Percentiles rank a stretch among this genome's conserved stretches.
Evolutionary conservation across 2,888 invertebrate species (phyloP).

Genomic region (Caenorhabditis doughertyi): DNA sequence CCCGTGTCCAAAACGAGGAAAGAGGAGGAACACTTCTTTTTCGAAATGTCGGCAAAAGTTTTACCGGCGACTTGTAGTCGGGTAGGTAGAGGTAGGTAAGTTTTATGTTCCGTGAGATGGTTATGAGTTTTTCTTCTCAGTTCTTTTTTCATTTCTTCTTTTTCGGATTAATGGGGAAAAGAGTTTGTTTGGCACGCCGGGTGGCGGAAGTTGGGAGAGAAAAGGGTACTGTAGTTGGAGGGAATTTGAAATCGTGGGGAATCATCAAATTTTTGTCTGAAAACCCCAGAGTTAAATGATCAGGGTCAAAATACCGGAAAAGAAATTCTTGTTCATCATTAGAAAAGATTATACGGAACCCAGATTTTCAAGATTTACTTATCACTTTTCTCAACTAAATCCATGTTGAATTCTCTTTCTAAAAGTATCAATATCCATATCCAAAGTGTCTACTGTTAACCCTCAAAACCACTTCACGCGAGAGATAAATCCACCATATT

Average conservation of each 20-base stretch:
- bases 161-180: not conserved
- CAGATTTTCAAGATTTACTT: too few relatives aligned
- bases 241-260: not conserved
- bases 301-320: too few relatives aligned
- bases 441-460: not conserved
- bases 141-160: too few relatives aligned
- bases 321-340: too few relatives aligned
- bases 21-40: too few relatives aligned
- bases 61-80: conserved; percentile 28
- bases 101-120: conserved; percentile 58
- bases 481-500: conserved; percentile 35
- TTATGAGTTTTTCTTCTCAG: conserved; percentile 45
- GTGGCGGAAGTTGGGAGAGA: not conserved
- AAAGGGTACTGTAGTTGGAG: not conserved
- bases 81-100: conserved; percentile 32
- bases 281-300: too few relatives aligned
- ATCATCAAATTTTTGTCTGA: too few relatives aligned
- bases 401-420: too few relatives aligned
- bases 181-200: conserved; percentile 1
- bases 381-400: too few relatives aligned
- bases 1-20: conserved; percentile 49
- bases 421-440: too few relatives aligned
- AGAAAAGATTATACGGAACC: too few relatives aligned
- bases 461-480: too few relatives aligned
- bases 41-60: conserved; percentile 33